These are phyloP conservation scores for Macrosiphum euphorbiae DNA, from an alignment of 2,888 invertebrate genomes.

Conservation along the genomic window DNA sequence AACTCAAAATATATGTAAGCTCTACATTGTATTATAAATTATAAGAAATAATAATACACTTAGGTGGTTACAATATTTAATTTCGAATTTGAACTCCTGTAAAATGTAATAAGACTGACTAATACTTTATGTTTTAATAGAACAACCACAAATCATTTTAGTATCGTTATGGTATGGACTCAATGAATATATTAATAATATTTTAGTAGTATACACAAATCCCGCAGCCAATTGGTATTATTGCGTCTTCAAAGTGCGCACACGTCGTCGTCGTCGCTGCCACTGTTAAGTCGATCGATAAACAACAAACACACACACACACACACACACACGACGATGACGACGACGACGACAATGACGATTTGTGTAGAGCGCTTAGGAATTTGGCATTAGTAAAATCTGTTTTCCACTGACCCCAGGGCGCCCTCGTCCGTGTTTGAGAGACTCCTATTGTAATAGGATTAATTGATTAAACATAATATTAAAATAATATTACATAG, in stretches of 20 bases:
- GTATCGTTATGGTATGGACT: not conserved
- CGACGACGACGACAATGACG: not conserved
- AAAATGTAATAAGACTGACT: not conserved
- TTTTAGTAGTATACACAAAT: not conserved
- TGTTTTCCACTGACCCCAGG: constrained; percentile 17
- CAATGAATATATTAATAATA: not conserved
- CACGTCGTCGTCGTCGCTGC: not conserved
- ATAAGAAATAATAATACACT: not conserved
- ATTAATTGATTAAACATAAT: not conserved
- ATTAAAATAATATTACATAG: not conserved
- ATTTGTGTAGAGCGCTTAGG: constrained; percentile 7
- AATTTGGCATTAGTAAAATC: constrained; percentile 10
- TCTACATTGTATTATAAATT: not conserved
- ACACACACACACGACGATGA: not conserved
- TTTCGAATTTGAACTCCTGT: not conserved
- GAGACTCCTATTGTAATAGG: not conserved
- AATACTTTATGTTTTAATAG: not conserved
- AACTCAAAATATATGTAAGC: not conserved
- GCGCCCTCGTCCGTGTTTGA: not conserved
- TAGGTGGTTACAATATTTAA: not conserved
- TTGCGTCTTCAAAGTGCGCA: constrained; percentile 11
- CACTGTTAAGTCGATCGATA: constrained; percentile 25
- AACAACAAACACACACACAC: constrained; percentile 19
- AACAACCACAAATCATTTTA: not conserved
- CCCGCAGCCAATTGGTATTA: constrained; percentile 7